Percentiles rank a stretch among this genome's conserved stretches.
Evolutionary conservation across 2,113 vertebrate genomes (phyloP).

Genomic region (Anoplopoma fimbria): DNA sequence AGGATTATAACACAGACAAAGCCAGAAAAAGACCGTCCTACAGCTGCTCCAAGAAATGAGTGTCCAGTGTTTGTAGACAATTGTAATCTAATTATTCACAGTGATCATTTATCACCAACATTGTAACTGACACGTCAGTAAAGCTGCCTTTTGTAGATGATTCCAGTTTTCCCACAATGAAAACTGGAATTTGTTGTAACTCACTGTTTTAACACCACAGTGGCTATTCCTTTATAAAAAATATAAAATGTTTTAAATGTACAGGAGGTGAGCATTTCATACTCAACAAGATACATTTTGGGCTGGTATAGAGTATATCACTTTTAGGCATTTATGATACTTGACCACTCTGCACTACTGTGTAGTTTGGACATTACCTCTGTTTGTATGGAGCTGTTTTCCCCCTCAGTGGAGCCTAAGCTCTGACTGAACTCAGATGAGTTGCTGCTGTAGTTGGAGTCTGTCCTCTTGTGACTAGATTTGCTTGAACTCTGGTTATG

Average conservation of each 20-base stretch:
- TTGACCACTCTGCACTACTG: not conserved
- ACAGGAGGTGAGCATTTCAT: not conserved
- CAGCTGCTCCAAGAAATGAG: not conserved
- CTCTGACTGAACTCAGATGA: conserved; percentile 91
- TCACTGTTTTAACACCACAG: not conserved
- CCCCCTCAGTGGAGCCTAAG: conserved; percentile 88
- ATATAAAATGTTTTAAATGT: not conserved
- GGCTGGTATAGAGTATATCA: not conserved
- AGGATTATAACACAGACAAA: conserved; percentile 35
- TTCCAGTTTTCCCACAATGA: not conserved
- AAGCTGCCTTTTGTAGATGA: not conserved
- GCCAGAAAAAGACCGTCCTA: not conserved
- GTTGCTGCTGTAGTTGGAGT: conserved; percentile 92
- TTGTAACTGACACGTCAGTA: not conserved
- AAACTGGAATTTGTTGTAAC: not conserved
- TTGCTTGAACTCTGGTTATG: conserved; percentile 85
- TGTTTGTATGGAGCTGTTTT: conserved; percentile 83
- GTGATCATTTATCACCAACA: not conserved
- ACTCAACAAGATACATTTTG: not conserved
- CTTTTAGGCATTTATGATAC: not conserved
- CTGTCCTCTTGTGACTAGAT: conserved; percentile 86
- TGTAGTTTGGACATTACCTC: conserved; percentile 82
- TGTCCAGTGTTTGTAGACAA: not conserved
- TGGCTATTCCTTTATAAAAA: not conserved
- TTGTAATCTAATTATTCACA: not conserved